phyloP scores from a whole-genome alignment of 2,113 vertebrate species.

The Felis catus region F.catus_Fca126_mat1.0 CM031412.1:126190501-126191000 shows the following conservation, averaged over 20 bases:
- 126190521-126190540: too few species aligned
- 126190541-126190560: background rate
- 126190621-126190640: background rate
- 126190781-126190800: background rate
- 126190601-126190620: background rate
- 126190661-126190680: background rate
- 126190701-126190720: background rate
- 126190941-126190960: background rate
- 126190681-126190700: background rate
- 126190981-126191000: background rate
- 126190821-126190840: background rate
- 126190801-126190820: background rate
- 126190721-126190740: background rate
- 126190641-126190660: background rate
- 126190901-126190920: background rate
- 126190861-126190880: background rate
- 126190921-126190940: slow-evolving; percentile 17
- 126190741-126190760: background rate
- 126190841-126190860: background rate
- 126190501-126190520: background rate
- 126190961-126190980: background rate
- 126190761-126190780: background rate
- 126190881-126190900: slow-evolving; percentile 3
- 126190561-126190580: background rate
- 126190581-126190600: background rate